Conservation (phyloP, 2,113 vertebrate genomes). For the Apistogramma diplotaenia region DNA sequence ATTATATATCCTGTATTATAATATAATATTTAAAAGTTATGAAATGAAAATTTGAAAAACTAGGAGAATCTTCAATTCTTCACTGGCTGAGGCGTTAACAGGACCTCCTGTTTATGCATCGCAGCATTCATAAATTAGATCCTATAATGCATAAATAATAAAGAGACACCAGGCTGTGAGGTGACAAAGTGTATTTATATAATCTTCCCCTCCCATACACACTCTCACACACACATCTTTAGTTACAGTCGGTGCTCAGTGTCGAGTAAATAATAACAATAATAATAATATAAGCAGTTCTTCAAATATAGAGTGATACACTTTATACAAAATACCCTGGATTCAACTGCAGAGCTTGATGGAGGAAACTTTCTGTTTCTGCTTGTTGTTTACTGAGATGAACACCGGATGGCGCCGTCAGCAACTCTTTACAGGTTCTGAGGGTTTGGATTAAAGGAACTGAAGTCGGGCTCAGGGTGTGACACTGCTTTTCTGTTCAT, state of each 20-base stretch:
- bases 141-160: background rate
- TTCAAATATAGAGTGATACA: constrained; percentile 58
- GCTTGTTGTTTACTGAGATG: background rate
- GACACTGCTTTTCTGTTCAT: background rate
- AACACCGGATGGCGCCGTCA: constrained; percentile 15
- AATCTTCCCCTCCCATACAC: background rate
- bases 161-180: background rate
- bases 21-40: background rate
- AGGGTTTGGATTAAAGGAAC: background rate
- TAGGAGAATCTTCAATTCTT: background rate
- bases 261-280: constrained; percentile 27
- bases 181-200: constrained; percentile 50
- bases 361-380: background rate
- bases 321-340: constrained; percentile 64
- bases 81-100: background rate
- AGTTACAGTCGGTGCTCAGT: constrained; percentile 57
- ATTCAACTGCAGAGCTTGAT: constrained; percentile 16
- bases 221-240: constrained; percentile 3
- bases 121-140: background rate
- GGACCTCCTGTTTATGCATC: background rate
- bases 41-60: background rate
- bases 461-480: no score
- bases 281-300: constrained; percentile 21
- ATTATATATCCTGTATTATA: background rate
- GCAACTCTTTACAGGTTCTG: background rate